Base-by-base conservation (phyloP, 2,888 invertebrate species). In the Keiferia lycopersicella region DNA sequence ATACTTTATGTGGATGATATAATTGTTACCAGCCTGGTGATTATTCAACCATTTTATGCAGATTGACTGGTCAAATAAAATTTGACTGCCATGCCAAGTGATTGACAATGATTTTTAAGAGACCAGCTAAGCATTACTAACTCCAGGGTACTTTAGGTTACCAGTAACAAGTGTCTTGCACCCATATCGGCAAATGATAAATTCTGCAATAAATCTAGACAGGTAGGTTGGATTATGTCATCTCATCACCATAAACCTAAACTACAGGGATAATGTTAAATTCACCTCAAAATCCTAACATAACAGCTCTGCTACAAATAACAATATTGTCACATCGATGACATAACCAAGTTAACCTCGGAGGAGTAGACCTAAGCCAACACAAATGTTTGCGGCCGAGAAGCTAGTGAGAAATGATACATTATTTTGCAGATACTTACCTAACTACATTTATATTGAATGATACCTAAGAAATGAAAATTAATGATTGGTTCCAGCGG, bases 381-480 rank as follows among this genome's bases (percentile, higher is more conserved):
- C 75, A 73, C 59, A 67, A 50, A 59, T 77, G 71, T 73, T 73
- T 78, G 71, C 67, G 64, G 65, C 63, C 60, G 64, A 69, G 67
- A 68, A 65, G 56, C 61, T 61, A 41, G 67, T 65, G 67, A 66
- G 66, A 62, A 56, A 66, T 67, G 64, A 67, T 65, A 69, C 61
- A 63, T 22, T 41, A 41, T 41, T 41, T 14, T 14, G 2, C 3
- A 11, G 39, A 30, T 30, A 30, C 30, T 30, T 30, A 30, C 30
- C 30, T 30, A 30, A 2, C 26, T 26, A 26, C 34, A 34, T 34
- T 8, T 34, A 34, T 34, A 34, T 34, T 8, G 6, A 34, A 8
- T 34, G 34, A 4, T 10, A 30, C 2, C 30, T 30, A 8, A 34
- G 10, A 8, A 34, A 4, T 34, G 34, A 8, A 10, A 10, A 8